Evolutionary conservation across 1,140 invertebrate species (phyloP), one percentile per base, ranked within the genome.

Genomic region (Drosophila melanica): DNA sequence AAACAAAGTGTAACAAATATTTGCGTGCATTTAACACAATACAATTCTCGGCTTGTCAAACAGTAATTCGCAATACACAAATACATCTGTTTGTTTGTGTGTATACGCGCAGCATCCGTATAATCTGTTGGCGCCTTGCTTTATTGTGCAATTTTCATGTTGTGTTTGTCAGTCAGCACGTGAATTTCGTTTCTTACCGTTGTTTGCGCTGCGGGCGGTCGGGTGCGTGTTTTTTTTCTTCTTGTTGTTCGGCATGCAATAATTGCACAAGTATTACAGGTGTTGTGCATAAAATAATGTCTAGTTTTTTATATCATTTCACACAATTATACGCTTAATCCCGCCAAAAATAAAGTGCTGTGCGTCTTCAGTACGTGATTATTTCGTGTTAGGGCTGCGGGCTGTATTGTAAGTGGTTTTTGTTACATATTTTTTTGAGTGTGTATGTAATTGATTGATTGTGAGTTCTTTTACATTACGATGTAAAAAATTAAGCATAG

Each of bases 141-240:
- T 27, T 20, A 69, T 70, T 70, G 67, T 66, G 68, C 37, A 66
- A 71, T 55, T 47, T 30, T 64, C 37, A n/a, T 39, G 20, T 47
- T 69, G 3, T 62, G 18, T 51, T 33, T 54, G 51, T 71, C 68
- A 57, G 60, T 48, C 33, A 39, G 51, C 35, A 37, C 16, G 62
- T 50, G 51, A 45, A 42, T 47, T 57, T 53, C 42, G 47, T 54
- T 39, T 63, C 9, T 58, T 14, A 14, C 30, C 48, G 45, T 33
- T 66, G 33, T 37, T 67, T 33, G 33, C 60, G n/a, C 60, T 12
- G 23, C 16, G 50, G 42, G 67, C 42, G 60, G 59, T 41, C 60
- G 30, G 37, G 14, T 37, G 27, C 44, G 9, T 30, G 39, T 69
- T 53, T 47, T 66, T 45, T 60, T 50, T 50, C n/a, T n/a, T n/a